Evolutionary conservation across 2,888 invertebrate genomes (phyloP).

Genomic region (Drosophila greeni): DNA sequence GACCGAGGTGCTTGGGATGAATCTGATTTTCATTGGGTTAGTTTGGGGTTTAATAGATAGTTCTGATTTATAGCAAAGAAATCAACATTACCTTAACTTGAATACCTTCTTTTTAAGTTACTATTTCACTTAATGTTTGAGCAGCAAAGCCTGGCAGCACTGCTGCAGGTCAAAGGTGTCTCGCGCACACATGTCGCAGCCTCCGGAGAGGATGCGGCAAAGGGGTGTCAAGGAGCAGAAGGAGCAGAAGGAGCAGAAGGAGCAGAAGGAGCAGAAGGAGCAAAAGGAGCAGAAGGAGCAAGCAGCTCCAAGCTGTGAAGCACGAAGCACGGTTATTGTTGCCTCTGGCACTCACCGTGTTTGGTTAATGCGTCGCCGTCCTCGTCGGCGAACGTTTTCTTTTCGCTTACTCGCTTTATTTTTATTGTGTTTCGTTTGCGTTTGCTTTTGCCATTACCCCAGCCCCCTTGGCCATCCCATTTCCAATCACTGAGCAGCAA

Average conservation of each 20-base stretch:
- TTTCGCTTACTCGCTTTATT: slow-evolving; percentile 43
- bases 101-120: neutral
- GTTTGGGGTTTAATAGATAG: neutral
- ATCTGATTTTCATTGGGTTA: neutral
- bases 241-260: neutral
- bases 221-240: slow-evolving; percentile 1
- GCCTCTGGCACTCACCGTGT: slow-evolving; percentile 42
- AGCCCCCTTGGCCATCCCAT: slow-evolving; percentile 16
- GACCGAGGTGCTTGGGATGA: neutral
- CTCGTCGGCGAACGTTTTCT: slow-evolving; percentile 15
- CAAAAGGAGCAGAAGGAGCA: too few relatives aligned
- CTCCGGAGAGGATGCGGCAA: neutral
- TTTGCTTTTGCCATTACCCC: slow-evolving; percentile 36
- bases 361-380: slow-evolving; percentile 40
- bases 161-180: slow-evolving; percentile 15
- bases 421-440: slow-evolving; percentile 41
- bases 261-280: neutral
- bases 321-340: slow-evolving; percentile 35
- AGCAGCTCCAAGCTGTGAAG: neutral
- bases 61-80: neutral
- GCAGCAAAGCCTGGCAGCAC: neutral
- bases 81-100: neutral
- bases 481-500: slow-evolving; percentile 47
- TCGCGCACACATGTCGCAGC: slow-evolving; percentile 25
- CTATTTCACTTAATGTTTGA: neutral